phyloP scores from a whole-genome alignment of 2,888 invertebrate genomes.

The Xylota sylvarum region DNA sequence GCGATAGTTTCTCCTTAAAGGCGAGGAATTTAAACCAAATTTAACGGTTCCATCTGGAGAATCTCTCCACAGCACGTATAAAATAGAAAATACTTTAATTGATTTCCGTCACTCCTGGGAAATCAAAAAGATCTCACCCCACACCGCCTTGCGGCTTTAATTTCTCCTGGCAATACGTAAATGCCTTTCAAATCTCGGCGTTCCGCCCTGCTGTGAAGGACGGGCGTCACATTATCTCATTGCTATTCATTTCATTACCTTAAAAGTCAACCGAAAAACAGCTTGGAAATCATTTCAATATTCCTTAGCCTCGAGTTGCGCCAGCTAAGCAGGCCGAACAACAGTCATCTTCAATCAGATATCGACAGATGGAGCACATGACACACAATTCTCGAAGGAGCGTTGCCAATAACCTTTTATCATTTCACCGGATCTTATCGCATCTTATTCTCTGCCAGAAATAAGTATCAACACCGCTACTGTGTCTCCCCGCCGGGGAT shows the following conservation, averaged over 20 bases:
- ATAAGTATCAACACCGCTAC: constrained; percentile 28
- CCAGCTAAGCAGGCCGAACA: constrained; percentile 9
- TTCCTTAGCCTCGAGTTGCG: constrained; percentile 2
- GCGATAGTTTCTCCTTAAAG: constrained; percentile 1
- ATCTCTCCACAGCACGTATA: neutral
- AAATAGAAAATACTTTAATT: constrained; percentile 3
- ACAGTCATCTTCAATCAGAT: constrained; percentile 62
- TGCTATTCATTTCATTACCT: constrained; percentile 41
- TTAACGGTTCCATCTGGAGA: neutral
- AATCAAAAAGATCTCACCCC: constrained; percentile 35
- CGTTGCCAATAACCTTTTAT: constrained; percentile 51
- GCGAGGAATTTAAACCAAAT: neutral
- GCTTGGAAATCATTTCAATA: constrained; percentile 55
- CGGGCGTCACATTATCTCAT: constrained; percentile 34
- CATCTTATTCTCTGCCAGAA: constrained; percentile 3
- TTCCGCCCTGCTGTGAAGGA: neutral
- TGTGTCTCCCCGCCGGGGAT: constrained; percentile 54
- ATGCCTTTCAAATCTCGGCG: neutral
- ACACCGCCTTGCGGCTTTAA: constrained; percentile 20
- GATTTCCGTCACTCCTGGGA: constrained; percentile 24
- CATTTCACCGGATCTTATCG: constrained; percentile 24
- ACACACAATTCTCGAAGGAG: constrained; percentile 46
- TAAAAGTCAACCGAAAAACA: constrained; percentile 38
- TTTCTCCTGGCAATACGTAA: constrained; percentile 12
- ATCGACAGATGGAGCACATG: constrained; percentile 50